Evolutionary conservation across 2,113 vertebrate species (phyloP).

Genomic region (Lagopus leucura): DNA sequence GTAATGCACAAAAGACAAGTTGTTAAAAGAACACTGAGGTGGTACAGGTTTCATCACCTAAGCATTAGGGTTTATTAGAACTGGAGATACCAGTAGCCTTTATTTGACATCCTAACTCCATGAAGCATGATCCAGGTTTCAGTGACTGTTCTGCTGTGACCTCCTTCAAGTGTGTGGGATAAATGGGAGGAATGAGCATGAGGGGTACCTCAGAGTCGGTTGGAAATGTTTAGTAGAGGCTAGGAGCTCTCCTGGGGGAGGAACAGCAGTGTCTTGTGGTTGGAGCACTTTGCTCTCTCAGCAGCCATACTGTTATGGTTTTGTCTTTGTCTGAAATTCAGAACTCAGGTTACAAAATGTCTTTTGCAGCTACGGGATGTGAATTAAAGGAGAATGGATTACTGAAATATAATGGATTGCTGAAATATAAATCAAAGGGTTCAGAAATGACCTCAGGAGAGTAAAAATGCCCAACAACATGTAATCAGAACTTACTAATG

Average conservation of each 20-base stretch:
- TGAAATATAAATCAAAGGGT: neutral
- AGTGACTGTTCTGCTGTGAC: neutral
- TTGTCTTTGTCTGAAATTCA: neutral
- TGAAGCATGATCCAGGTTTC: neutral
- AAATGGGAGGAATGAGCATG: neutral
- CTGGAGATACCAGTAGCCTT: neutral
- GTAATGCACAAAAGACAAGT: neutral
- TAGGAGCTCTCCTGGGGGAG: neutral
- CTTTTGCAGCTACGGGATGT: neutral
- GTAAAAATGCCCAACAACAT: neutral
- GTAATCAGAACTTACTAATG: neutral
- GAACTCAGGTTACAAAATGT: neutral
- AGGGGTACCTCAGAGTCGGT: neutral
- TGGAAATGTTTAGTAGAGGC: neutral
- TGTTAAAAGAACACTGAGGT: rapidly evolving
- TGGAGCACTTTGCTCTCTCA: neutral
- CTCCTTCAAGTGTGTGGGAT: neutral
- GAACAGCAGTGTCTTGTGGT: neutral
- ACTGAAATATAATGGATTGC: neutral
- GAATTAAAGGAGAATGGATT: neutral
- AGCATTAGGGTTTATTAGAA: neutral
- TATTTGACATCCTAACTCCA: neutral
- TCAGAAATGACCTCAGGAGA: neutral
- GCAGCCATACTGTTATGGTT: neutral
- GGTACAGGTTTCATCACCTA: neutral